These are phyloP conservation scores for Pterocles orientalis DNA, from an alignment of 2,113 vertebrate species.

Conservation along the genomic window DNA sequence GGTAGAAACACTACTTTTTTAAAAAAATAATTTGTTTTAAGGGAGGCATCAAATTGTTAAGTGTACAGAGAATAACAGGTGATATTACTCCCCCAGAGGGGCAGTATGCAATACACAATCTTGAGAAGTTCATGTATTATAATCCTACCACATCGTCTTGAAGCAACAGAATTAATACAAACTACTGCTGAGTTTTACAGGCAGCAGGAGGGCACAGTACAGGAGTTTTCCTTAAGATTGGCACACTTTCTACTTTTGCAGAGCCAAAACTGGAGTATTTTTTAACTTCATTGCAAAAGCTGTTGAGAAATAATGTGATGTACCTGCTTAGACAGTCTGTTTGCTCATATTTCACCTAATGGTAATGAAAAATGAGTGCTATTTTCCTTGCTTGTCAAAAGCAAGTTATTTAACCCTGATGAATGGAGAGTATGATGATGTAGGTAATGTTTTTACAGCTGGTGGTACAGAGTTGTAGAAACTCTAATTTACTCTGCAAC, in stretches of 20 bases:
- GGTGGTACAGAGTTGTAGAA: neutral
- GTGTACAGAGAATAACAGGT: neutral
- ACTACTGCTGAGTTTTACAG: neutral
- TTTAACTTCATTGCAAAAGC: neutral
- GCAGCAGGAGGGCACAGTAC: neutral
- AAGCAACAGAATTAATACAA: neutral
- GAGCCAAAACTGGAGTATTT: neutral
- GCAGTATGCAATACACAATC: neutral
- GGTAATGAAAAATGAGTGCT: constrained; percentile 42
- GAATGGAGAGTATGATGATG: neutral
- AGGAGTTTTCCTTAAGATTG: neutral
- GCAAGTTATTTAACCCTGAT: neutral
- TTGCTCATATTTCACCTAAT: neutral
- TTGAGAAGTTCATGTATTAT: neutral
- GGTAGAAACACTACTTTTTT: neutral
- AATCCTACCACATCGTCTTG: neutral
- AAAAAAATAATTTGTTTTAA: neutral
- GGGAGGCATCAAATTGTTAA: neutral
- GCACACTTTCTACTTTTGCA: neutral
- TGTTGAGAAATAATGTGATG: constrained; percentile 1
- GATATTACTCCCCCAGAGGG: neutral
- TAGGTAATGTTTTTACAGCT: neutral
- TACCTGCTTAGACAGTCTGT: constrained; percentile 2
- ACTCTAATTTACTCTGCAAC: neutral
- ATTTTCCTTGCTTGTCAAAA: constrained; percentile 39